A percentile compares a stretch with the other conserved stretches of the same genome.
These are phyloP conservation scores for Tupiocoris notatus DNA, from an alignment of 2,888 invertebrate species.

Conservation along the genomic window DNA sequence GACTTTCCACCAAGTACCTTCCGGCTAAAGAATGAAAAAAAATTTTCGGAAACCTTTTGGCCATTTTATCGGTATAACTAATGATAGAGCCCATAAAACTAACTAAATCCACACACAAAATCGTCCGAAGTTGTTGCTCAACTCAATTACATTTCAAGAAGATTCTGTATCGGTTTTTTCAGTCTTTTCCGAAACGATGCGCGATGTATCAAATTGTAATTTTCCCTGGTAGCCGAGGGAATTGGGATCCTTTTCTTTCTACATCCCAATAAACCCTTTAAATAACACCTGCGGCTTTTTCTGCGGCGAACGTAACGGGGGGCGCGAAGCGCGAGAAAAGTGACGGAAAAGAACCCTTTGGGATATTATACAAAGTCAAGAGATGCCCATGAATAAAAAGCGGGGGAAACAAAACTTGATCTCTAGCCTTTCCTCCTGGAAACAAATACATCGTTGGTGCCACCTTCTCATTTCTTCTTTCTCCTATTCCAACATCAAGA, in stretches of 20 bases:
- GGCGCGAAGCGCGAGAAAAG: neutral
- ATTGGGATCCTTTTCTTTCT: neutral
- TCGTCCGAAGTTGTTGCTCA: no score
- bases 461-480: neutral
- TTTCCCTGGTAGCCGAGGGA: neutral
- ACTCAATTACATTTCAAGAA: no score
- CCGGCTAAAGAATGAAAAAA: no score
- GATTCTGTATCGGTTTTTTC: no score
- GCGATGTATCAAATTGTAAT: neutral
- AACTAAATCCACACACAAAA: no score
- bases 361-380: slow-evolving; percentile 46
- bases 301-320: neutral
- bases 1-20: no score
- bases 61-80: no score
- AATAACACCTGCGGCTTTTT: neutral
- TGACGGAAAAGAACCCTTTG: slow-evolving; percentile 15
- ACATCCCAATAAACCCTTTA: neutral
- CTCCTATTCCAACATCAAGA: neutral
- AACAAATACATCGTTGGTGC: slow-evolving; percentile 7
- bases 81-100: no score
- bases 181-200: no score
- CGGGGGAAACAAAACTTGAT: slow-evolving; percentile 41
- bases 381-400: slow-evolving; percentile 45
- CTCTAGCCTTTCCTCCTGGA: slow-evolving; percentile 3
- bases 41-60: no score